phyloP scores from a whole-genome alignment of 2,113 vertebrate species.

The Cichladusa arquata region DNA sequence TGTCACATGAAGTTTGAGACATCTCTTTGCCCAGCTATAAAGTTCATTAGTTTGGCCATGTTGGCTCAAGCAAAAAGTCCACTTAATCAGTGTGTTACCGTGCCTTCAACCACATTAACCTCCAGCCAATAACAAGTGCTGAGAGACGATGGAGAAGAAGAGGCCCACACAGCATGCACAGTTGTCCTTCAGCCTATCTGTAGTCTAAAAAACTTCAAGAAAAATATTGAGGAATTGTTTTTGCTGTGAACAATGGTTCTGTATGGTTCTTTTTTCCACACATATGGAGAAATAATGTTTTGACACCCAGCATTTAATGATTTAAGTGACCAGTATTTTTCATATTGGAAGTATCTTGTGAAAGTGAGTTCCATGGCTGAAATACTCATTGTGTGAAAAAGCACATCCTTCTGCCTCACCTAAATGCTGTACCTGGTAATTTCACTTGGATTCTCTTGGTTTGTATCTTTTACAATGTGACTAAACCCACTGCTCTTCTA shows the following conservation, averaged over 20 bases:
- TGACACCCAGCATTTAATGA: not conserved
- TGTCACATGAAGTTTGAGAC: rapidly evolving
- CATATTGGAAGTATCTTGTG: not conserved
- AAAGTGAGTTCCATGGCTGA: not conserved
- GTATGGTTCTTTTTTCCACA: not conserved
- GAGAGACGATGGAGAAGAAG: not conserved
- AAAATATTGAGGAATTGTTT: not conserved
- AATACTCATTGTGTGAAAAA: not conserved
- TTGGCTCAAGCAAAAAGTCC: not conserved
- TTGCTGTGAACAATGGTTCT: not conserved
- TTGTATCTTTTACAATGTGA: not conserved
- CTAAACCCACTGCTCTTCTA: not conserved
- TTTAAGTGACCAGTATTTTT: not conserved
- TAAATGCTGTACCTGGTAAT: not conserved
- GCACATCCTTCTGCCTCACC: not conserved
- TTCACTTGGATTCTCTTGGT: not conserved
- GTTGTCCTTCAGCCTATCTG: not conserved
- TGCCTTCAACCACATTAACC: not conserved
- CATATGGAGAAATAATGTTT: not conserved
- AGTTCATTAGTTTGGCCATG: not conserved
- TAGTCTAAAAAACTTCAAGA: not conserved
- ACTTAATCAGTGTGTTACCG: not conserved
- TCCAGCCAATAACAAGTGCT: not conserved
- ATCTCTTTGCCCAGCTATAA: not conserved
- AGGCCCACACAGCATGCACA: not conserved